A percentile compares a stretch with the other conserved stretches of the same genome.
Evolutionary conservation across 2,888 invertebrate species (phyloP).

Genomic region (Acrobasis consociella): DNA sequence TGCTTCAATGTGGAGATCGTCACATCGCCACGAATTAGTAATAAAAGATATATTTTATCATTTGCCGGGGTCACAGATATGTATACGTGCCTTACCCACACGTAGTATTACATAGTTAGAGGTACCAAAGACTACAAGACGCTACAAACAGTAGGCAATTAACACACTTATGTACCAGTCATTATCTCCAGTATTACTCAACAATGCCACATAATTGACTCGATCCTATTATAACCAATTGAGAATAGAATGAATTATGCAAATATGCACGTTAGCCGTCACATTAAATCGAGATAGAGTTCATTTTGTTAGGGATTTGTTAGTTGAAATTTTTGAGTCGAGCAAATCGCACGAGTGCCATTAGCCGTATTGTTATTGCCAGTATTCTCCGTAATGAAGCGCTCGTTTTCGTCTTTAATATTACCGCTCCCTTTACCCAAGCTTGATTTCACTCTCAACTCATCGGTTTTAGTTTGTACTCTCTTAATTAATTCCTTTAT

Average conservation of each 20-base stretch:
- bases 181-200: conserved; percentile 44
- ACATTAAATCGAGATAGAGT: conserved; percentile 23
- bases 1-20: not conserved
- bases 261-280: conserved; percentile 34
- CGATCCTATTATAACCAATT: conserved; percentile 42
- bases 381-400: conserved; percentile 76
- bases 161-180: conserved; percentile 42
- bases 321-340: conserved; percentile 62
- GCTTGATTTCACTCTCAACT: conserved; percentile 69
- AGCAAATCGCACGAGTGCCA: conserved; percentile 69
- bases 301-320: conserved; percentile 51
- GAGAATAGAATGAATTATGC: conserved; percentile 40
- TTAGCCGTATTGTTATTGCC: conserved; percentile 81
- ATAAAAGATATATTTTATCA: conserved; percentile 12
- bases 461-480: conserved; percentile 57
- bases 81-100: conserved; percentile 75
- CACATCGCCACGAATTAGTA: not conserved
- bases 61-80: conserved; percentile 22
- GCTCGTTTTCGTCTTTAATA: conserved; percentile 79
- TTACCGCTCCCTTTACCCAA: conserved; percentile 67
- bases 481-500: conserved; percentile 66
- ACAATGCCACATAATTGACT: conserved; percentile 53
- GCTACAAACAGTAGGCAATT: conserved; percentile 41
- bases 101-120: conserved; percentile 35
- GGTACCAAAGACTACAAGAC: conserved; percentile 17